Evolutionary conservation across 1,140 invertebrate species (phyloP), one percentile per base, ranked within the genome.

Genomic region (Drosophila obscura): DNA sequence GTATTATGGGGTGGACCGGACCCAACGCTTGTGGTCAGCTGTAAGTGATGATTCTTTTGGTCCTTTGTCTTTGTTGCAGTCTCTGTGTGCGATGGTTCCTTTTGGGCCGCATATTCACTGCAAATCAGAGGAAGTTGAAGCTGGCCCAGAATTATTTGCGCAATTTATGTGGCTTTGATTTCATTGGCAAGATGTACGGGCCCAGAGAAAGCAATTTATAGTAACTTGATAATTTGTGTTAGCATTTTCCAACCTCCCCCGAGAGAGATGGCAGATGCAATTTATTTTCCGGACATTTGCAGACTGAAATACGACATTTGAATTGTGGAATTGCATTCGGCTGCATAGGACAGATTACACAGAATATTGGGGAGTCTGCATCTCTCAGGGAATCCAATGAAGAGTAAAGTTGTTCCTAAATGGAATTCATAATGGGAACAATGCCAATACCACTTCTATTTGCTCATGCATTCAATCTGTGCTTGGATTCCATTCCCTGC

Each of bases 101-200:
- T 56, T 52, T 44, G 6, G 22, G 22, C 46, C 56, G 50, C 55
- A 58, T 64, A 61, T 73, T 64, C 56, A 59, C 68, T 65, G 79
- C 62, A 58, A 59, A 52, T 39, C 44, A 44, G 15, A 48, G 45
- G 26, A 44, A 13, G 11, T 7, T 7, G 1, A 9, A 16, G 43
- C 19, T 69, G 28, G 28, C 9, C 11, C 19, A 74, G 82, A 87
- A 88, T 87, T 87, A 87, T 87, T 88, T 87, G 78, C 56, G 60
- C 69, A 87, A 87, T 87, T 87, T 87, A 87, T 87, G 82, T 82
- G 79, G 69, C 78, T 87, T 87, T 87, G 82, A 87, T 87, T 87
- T 87, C 83, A 88, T 79, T 82, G 66, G 62, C 71, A 73, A 81
- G 77, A 81, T 53, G 73, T 60, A 72, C 63, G 66, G 52, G 50